Evolutionary conservation across 2,888 invertebrate genomes (phyloP), one percentile per base, ranked within the genome.

Genomic region (Perizoma affinitatum): DNA sequence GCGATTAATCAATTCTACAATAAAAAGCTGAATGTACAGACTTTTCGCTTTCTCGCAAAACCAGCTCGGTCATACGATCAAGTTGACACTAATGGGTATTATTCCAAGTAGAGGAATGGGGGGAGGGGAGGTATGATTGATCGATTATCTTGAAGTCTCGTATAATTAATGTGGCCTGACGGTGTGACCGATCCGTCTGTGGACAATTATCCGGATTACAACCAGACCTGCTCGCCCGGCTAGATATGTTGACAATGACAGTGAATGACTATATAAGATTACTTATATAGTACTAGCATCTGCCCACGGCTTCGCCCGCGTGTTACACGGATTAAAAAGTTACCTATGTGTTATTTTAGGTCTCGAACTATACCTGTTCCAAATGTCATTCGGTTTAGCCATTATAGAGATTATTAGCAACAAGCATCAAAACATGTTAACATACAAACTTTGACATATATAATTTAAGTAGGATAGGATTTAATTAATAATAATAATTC

Each of bases 121-220:
- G 67, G 72, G 67, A 64, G 68, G 67, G 75, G 22, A 3, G 22
- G 22, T 22, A 22, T 86, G 87, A 89, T 87, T 86, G 86, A 88
- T 88, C 81, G 78, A 78, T 80, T 77, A 74, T 70, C 76, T 73
- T 67, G 72, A 74, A 78, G 75, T 70, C 73, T 74, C 70, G 73
- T 81, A 79, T 87, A 88, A 88, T 87, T 88, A 87, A 87, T 84
- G 87, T 79, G 75, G 69, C 69, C 76, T 80, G 80, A 77, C 79
- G 75, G 69, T 69, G 76, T 80, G 79, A 77, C 79, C 78, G 77
- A 73, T 74, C 70, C 68, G 70, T 69, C 74, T 75, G 70, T 65
- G 70, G 75, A 81, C 82, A 80, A 80, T 79, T 77, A 79, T 69
- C 66, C 67, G 71, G 69, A 74, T 76, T 77, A 72, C 69, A 69